Evolutionary conservation across 2,113 vertebrate species (phyloP).

Genomic region (Melanostigma gelatinosum): DNA sequence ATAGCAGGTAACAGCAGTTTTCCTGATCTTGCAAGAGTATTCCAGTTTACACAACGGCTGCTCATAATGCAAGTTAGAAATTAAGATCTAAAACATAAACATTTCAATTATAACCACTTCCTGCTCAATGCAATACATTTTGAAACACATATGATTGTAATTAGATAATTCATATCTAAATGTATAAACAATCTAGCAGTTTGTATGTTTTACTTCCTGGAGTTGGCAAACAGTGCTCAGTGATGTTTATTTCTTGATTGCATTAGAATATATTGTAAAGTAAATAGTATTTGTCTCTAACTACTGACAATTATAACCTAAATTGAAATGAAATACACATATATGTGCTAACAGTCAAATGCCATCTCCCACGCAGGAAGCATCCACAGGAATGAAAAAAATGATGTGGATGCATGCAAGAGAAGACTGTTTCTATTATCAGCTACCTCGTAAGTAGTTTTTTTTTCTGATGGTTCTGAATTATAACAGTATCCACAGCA

Average conservation of each 20-base stretch:
- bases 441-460: neutral
- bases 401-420: neutral
- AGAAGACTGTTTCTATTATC: neutral
- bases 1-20: neutral
- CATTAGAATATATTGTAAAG: neutral
- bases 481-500: neutral
- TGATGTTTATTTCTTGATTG: neutral
- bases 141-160: neutral
- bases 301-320: neutral
- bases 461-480: neutral
- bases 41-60: neutral
- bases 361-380: neutral
- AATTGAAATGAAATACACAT: no score
- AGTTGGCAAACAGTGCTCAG: neutral
- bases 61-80: constrained; percentile 1
- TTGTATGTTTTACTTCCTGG: neutral
- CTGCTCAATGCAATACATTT: neutral
- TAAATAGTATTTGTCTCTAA: neutral
- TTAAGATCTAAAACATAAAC: neutral
- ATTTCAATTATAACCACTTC: neutral
- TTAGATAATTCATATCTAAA: neutral
- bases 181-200: neutral
- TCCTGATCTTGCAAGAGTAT: neutral
- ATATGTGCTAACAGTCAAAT: neutral
- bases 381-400: neutral